phyloP scores from a whole-genome alignment of 2,797 vertebrate species.

The Poecile montanus region DNA sequence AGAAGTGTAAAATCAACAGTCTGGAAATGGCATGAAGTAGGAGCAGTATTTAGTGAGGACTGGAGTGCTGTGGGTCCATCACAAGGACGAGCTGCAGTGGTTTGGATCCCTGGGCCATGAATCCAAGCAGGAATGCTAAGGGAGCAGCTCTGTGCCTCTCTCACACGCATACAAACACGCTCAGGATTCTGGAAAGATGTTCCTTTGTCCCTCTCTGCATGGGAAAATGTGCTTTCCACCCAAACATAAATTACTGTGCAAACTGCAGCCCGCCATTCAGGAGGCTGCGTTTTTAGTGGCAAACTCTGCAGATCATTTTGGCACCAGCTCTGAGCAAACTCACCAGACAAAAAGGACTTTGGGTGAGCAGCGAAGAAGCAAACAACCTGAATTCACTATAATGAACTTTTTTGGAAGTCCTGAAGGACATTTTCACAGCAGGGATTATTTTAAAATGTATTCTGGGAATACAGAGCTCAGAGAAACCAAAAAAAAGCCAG shows the following conservation, averaged over 20 bases:
- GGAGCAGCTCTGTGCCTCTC: not conserved
- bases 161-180: not conserved
- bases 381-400: conserved; percentile 14
- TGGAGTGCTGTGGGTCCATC: not conserved
- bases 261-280: conserved; percentile 20
- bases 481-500: not conserved
- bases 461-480: not conserved
- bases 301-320: conserved; percentile 4
- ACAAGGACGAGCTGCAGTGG: not conserved
- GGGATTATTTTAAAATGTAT: not conserved
- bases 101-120: not conserved
- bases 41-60: not conserved
- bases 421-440: not conserved
- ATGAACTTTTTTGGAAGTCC: not conserved
- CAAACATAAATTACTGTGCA: conserved; percentile 41
- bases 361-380: not conserved
- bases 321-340: conserved; percentile 48
- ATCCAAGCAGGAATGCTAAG: not conserved
- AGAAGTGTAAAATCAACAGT: not conserved
- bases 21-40: not conserved
- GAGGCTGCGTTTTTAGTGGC: conserved; percentile 40
- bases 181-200: conserved; percentile 30
- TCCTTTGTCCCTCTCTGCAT: conserved; percentile 47
- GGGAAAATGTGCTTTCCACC: conserved; percentile 61
- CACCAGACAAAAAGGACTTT: not conserved